Evolutionary conservation across 2,888 invertebrate species (phyloP).

Genomic region (Hemithea aestivaria): DNA sequence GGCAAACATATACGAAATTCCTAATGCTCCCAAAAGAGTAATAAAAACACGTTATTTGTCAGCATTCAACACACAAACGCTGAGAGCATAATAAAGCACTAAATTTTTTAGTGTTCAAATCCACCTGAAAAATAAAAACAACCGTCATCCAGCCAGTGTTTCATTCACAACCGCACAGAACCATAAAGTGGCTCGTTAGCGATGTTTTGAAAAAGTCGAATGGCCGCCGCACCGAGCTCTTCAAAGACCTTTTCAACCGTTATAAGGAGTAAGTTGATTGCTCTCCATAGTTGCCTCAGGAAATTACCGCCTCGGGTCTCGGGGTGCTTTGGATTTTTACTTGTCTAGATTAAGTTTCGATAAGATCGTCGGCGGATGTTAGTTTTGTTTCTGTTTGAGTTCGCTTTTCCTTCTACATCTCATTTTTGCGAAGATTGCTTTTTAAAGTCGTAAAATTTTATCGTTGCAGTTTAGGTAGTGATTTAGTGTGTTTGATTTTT

Average conservation of each 20-base stretch:
- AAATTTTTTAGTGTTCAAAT: neutral
- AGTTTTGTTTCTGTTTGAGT: conserved; percentile 8
- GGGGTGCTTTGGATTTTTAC: conserved; percentile 13
- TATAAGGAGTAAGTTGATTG: conserved; percentile 51
- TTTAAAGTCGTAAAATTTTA: too few relatives aligned
- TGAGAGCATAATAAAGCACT: too few relatives aligned
- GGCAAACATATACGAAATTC: too few relatives aligned
- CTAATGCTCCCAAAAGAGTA: too few relatives aligned
- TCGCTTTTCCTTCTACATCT: neutral
- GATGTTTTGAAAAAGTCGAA: conserved; percentile 58
- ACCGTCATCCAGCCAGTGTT: conserved; percentile 17
- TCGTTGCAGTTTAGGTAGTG: too few relatives aligned
- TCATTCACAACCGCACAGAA: conserved; percentile 18
- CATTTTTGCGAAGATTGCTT: too few relatives aligned
- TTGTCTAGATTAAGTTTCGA: conserved; percentile 15
- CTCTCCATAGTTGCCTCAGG: conserved; percentile 37
- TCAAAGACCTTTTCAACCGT: conserved; percentile 29
- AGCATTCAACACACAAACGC: too few relatives aligned
- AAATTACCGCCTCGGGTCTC: conserved; percentile 33
- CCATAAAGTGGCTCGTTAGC: conserved; percentile 62
- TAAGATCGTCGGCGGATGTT: conserved; percentile 10
- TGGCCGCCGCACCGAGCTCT: conserved; percentile 25
- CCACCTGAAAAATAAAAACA: conserved; percentile 10
- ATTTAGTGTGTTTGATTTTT: neutral
- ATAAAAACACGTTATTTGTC: too few relatives aligned